Evolutionary conservation across 2,797 vertebrate species (phyloP).

Genomic region (Cyprinella venusta): DNA sequence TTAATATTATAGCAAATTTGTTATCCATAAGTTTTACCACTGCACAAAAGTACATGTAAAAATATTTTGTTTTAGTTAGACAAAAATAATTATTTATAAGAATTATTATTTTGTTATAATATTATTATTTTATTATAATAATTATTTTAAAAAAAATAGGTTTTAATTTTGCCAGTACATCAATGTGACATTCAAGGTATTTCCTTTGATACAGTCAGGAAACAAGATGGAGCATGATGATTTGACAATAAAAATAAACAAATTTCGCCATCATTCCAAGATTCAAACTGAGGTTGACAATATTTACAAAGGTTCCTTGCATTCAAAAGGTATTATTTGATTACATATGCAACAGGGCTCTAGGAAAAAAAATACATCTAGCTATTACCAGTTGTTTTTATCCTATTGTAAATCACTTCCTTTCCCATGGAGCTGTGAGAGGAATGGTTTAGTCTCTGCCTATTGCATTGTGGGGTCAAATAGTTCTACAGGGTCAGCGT

Average conservation of each 20-base stretch:
- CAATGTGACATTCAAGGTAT: background rate
- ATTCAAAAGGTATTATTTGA: background rate
- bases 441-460: slow-evolving; percentile 51
- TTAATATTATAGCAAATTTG: background rate
- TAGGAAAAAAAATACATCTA: slow-evolving; percentile 8
- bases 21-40: background rate
- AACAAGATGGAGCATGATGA: background rate
- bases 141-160: no score
- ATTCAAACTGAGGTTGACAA: background rate
- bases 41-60: background rate
- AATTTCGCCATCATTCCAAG: background rate
- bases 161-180: background rate
- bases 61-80: background rate
- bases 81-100: background rate
- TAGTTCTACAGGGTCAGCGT: slow-evolving; percentile 62
- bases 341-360: slow-evolving; percentile 18
- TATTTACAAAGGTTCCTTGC: background rate
- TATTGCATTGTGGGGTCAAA: slow-evolving; percentile 62
- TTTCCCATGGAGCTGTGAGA: slow-evolving; percentile 57
- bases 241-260: background rate
- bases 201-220: background rate
- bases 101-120: no score
- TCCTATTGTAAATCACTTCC: slow-evolving; percentile 59
- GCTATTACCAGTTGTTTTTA: slow-evolving; percentile 18
- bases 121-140: no score